Evolutionary conservation across 2,113 vertebrate species (phyloP).

Genomic region (Edolisoma coerulescens): DNA sequence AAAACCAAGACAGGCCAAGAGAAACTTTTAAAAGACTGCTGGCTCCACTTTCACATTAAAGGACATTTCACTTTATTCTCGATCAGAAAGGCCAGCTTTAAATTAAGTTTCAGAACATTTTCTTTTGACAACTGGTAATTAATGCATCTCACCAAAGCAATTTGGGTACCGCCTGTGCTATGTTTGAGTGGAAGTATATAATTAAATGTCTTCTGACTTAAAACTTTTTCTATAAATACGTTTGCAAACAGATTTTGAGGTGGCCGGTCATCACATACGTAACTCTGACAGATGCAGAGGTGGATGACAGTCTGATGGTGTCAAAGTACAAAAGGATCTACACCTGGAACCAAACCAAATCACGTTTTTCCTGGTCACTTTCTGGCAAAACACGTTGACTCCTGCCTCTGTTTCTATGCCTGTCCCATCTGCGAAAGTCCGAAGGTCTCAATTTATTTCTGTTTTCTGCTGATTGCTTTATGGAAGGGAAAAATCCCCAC

Average conservation of each 20-base stretch:
- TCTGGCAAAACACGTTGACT: neutral
- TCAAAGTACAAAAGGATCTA: neutral
- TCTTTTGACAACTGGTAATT: conserved; percentile 35
- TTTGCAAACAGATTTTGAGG: neutral
- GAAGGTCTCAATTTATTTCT: neutral
- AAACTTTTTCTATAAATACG: neutral
- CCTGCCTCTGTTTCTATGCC: neutral
- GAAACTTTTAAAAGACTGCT: neutral
- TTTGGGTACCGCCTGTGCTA: neutral
- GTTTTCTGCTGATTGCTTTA: neutral
- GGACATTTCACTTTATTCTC: neutral
- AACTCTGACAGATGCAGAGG: neutral
- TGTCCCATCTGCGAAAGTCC: neutral
- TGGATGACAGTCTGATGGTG: neutral
- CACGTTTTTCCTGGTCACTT: neutral
- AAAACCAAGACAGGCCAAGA: neutral
- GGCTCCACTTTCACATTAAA: neutral
- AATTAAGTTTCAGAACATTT: neutral
- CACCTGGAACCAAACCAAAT: neutral
- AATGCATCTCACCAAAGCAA: neutral
- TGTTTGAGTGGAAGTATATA: neutral
- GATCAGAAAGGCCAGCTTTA: neutral
- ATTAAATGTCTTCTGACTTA: neutral
- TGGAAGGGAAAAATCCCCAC: neutral
- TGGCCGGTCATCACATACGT: neutral